phyloP scores from a whole-genome alignment of 1,140 invertebrate genomes.

The Globodera rostochiensis region DNA sequence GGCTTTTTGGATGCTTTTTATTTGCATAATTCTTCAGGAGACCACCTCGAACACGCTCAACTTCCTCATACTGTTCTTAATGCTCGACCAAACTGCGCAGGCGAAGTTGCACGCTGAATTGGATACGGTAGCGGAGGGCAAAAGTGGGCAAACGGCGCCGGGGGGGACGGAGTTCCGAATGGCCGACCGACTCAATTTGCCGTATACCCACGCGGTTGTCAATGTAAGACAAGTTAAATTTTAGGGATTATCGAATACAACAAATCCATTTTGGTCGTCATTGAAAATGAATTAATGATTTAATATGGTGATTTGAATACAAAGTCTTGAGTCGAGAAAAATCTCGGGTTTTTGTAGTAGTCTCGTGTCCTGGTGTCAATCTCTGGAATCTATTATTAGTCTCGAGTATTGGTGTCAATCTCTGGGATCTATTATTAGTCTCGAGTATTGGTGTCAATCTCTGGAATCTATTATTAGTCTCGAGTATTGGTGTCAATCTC shows the following conservation, averaged over 20 bases:
- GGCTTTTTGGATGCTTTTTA: too few species aligned
- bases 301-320: too few species aligned
- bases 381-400: too few species aligned
- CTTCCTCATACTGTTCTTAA: conserved; percentile 78
- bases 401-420: too few species aligned
- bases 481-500: too few species aligned
- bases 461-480: background rate
- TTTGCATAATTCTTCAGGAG: conserved; percentile 69
- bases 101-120: conserved; percentile 42
- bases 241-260: too few species aligned
- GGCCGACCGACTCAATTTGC: conserved; percentile 23
- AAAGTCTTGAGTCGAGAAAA: background rate
- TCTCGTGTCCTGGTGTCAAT: too few species aligned
- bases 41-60: conserved; percentile 81
- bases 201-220: conserved; percentile 32
- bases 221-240: conserved; percentile 24
- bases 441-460: too few species aligned
- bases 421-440: too few species aligned
- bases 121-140: conserved; percentile 35
- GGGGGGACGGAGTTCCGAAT: conserved; percentile 12
- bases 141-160: conserved; percentile 9
- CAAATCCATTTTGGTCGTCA: too few species aligned
- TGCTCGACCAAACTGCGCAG: conserved; percentile 35
- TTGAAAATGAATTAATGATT: too few species aligned
- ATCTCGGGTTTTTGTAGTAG: background rate